Conservation (phyloP, 2,797 vertebrate species). For the Sebastes miniatus region DNA sequence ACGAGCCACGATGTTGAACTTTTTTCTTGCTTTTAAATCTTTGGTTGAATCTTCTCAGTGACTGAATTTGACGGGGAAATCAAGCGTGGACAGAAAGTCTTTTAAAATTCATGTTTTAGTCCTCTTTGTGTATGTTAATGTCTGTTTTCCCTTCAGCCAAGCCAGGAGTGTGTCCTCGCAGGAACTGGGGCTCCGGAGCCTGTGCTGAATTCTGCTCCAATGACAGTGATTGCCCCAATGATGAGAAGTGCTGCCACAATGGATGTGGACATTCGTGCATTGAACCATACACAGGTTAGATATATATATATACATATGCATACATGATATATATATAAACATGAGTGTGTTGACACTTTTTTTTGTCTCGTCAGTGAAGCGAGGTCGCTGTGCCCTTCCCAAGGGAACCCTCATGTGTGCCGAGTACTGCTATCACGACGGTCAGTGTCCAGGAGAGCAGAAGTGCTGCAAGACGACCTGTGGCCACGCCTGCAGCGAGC, state of each 20-base stretch:
- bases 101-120: neutral
- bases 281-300: conserved; percentile 71
- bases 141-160: conserved; percentile 65
- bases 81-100: neutral
- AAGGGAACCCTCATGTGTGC: conserved; percentile 76
- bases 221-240: conserved; percentile 73
- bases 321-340: too few relatives aligned
- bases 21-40: neutral
- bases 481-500: conserved; percentile 78
- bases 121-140: neutral
- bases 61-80: neutral
- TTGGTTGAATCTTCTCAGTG: conserved; percentile 1
- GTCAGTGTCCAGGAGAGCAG: conserved; percentile 77
- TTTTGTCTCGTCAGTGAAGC: conserved; percentile 73
- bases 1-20: conserved; percentile 26
- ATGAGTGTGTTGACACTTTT: neutral
- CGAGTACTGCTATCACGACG: conserved; percentile 80
- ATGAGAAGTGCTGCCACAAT: conserved; percentile 82
- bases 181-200: conserved; percentile 40
- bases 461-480: conserved; percentile 83
- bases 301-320: too few relatives aligned
- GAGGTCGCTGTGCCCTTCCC: conserved; percentile 70
- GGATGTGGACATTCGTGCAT: conserved; percentile 79
- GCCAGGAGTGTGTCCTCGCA: conserved; percentile 74
- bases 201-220: conserved; percentile 73